These are phyloP conservation scores for Eristalis pertinax DNA, from an alignment of 2,888 invertebrate species.

Conservation along the genomic window DNA sequence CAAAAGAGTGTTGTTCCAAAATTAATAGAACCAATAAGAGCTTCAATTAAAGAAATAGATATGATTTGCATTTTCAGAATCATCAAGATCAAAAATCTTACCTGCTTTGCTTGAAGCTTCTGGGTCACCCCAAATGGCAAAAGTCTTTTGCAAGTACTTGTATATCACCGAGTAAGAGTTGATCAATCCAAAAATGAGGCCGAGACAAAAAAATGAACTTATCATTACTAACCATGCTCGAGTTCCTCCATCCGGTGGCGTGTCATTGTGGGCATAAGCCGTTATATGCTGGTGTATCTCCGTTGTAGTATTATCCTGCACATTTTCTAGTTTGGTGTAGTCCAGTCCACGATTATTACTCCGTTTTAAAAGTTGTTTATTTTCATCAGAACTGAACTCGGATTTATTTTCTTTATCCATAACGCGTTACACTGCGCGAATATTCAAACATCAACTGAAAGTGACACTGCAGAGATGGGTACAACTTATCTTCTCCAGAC, in stretches of 20 bases:
- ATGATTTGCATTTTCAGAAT: background rate
- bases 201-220: conserved; percentile 59
- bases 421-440: background rate
- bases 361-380: conserved; percentile 25
- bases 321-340: background rate
- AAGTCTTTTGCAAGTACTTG: conserved; percentile 48
- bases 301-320: conserved; percentile 3
- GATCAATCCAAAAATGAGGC: conserved; percentile 60
- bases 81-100: background rate
- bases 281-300: conserved; percentile 49
- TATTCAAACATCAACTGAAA: conserved; percentile 31
- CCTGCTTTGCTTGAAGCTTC: conserved; percentile 69
- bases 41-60: background rate
- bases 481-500: conserved; percentile 42
- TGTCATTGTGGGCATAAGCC: background rate
- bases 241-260: conserved; percentile 62
- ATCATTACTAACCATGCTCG: conserved; percentile 67
- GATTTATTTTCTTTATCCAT: conserved; percentile 42
- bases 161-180: conserved; percentile 65
- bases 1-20: conserved; percentile 62
- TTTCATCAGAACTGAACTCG: background rate
- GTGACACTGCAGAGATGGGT: conserved; percentile 16
- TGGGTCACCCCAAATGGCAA: conserved; percentile 41
- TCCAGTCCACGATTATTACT: background rate
- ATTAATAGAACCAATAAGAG: conserved; percentile 65